A percentile compares a stretch with the other conserved stretches of the same genome.
phyloP scores from a whole-genome alignment of 2,888 invertebrate genomes.

The Neoscelio sp. region DNA sequence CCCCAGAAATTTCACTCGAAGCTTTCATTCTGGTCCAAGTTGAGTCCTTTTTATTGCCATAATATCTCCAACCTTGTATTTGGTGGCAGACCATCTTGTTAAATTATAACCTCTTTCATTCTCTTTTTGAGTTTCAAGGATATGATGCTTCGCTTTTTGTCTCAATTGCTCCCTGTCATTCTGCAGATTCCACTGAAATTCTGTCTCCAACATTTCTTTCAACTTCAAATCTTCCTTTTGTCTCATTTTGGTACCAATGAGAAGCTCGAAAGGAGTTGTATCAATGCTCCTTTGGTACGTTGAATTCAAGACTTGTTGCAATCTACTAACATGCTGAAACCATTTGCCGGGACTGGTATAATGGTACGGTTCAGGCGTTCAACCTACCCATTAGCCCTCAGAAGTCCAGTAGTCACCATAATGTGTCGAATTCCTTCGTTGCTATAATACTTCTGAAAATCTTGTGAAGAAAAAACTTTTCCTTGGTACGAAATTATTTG shows the following conservation, averaged over 20 bases:
- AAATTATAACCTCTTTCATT: no score
- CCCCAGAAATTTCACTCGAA: no score
- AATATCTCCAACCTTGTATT: no score
- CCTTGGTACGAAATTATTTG: constrained; percentile 26
- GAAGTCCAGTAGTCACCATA: constrained; percentile 22
- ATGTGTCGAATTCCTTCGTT: constrained; percentile 7
- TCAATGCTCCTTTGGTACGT: neutral
- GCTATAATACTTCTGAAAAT: constrained; percentile 38
- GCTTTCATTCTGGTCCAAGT: no score
- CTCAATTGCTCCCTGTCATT: neutral
- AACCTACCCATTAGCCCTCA: constrained; percentile 41
- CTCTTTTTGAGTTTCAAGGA: neutral
- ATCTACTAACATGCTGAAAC: neutral
- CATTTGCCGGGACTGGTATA: neutral
- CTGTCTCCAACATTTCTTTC: neutral
- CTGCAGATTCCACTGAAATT: neutral
- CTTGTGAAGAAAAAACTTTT: constrained; percentile 27
- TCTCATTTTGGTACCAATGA: neutral
- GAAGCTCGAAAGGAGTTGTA: neutral
- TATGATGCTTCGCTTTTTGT: neutral
- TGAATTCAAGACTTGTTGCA: neutral
- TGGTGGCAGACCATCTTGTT: no score
- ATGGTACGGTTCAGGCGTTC: constrained; percentile 34
- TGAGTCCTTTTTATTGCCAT: no score
- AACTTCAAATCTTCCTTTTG: neutral